Evolutionary conservation across 2,113 vertebrate species (phyloP), one percentile per base, ranked within the genome.

Genomic region (Oryzias javanicus): DNA sequence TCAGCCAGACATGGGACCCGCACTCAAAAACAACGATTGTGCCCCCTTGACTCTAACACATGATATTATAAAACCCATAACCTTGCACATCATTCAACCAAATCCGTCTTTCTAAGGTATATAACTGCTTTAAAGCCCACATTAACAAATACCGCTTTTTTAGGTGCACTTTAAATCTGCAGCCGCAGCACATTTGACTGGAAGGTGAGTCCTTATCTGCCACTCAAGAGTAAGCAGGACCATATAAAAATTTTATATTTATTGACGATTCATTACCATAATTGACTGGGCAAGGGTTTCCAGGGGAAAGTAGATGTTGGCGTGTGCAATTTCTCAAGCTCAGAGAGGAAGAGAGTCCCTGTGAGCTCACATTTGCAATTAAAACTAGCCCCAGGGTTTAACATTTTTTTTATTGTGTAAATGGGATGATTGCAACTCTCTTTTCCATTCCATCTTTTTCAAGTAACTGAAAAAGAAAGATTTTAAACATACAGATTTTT

Each of bases 181-280:
- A 93, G 92, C 89, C 87, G 82, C 92, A 95, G 94, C 95, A 97
- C 79, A 95, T 96, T 94, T 96, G 93, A 95, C 94, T 95, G 89
- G 92, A 91, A 97, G 94, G 92, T 93, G 93, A 94, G 94, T 92
- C 92, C 93, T 95, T 91, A 93, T 92, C 94, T 95, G 94, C 94
- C 95, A 95, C 91, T 98, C 96, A 96, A 35, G 88, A 86, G 89
- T 89, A 92, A 95, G 91, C 92, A 93, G 91, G 89, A 79, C 92
- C 91, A 89, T 95, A 98, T 99, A 93, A 98, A 95, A 96, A 94
- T 98, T 98, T 97, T 95, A 98, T 98, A 96, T 95, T 96, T 98
- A 98, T 98, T 98, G 96, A 98, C 95, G 97, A 95, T 96, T 98
- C 94, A 98, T 98, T 99, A 98, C 93, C 95, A 99, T 98, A 99